Base-by-base conservation (phyloP, 2,797 vertebrate species). In the Notolepis coatsorum region DNA sequence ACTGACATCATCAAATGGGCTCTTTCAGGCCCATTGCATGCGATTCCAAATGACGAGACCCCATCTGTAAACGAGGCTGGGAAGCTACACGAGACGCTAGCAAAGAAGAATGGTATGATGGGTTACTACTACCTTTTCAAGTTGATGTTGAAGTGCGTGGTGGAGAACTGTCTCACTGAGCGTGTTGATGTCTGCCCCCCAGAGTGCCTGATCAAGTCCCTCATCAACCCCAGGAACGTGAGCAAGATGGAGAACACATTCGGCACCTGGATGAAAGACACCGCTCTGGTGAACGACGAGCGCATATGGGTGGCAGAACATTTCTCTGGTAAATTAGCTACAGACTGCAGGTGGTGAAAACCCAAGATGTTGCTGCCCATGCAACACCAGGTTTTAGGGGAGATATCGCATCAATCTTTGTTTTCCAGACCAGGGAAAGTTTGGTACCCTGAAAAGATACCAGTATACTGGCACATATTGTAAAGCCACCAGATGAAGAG, bases 271-370 rank as follows among this genome's bases (percentile, higher is more conserved):
- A 96, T 98, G 92, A 91, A 85, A 66, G 97, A 99, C 81, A 91
- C 94, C 0, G 90, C 92, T 10, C 84, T 80, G 65, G 79, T 77
- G 62, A 92, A 87, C 0, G 94, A 96, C 18, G 94, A 96, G 50
- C 91, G 91, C 18, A 94, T 99, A 64, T 99, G 97, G 97, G 93
- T 98, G 66, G 95, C 95, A 0, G 93, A 92, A 31, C 97, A 99
- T 73, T 99, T 99, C 66, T 96, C 94, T 87, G 97, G 97, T 98
- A 88, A 2, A 39, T 24, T 30, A 6, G 10, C 30, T 18, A 21
- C 23, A 17, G 31, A 24, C 7, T 21, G 39, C 35, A 31, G 27
- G 28, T 25, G 35, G 50, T 24, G 17, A 37, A 23, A 52, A 28
- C 27, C 13, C 24, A 30, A n/a, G 7, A 30, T 30, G 46, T 12